Evolutionary conservation across 2,113 vertebrate genomes (phyloP), one percentile per base, ranked within the genome.

Genomic region (Urocolius indicus): DNA sequence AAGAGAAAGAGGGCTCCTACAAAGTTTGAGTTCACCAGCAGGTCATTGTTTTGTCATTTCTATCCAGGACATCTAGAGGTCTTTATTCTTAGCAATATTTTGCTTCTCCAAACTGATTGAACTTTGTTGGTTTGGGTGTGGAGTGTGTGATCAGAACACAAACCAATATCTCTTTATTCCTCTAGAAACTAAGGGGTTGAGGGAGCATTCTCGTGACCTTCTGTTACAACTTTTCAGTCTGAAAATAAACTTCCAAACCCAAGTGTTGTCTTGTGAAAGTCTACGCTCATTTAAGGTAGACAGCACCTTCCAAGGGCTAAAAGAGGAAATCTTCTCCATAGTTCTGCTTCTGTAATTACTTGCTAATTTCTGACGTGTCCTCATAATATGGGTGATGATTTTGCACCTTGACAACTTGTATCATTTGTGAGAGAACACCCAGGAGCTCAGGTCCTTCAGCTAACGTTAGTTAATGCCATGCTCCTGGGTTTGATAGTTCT

Each of bases 361-460:
- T 62, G 46, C 36, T 57, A 2, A 16, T 78, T 76, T 75, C 41
- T 74, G 51, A 30, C 5, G 0, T 23, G 49, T 45, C 49, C 62
- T 21, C 16, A 24, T 7, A 46, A 11, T 9, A 16, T 16, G 51
- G 63, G 63, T 41, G 30, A 1, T 45, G 59, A 29, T 52, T 84
- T 76, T 9, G 29, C 45, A 21, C 4, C 12, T 38, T 49, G 27
- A 19, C 41, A 36, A 30, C 32, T 73, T 63, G 48, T 48, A 19
- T 65, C 12, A 0, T 49, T 78, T 0, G 0, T 21, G 46, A 61
- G 71, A 67, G 48, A 65, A 26, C 3, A 18, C 55, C 19, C 24
- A 24, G 54, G 52, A 49, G 16, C 63, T 65, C 0, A 0, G 10
- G 26, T 62, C 20, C 27, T 63, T 68, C 59, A 0, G 3, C n/a